Base-by-base conservation (phyloP, 1,140 invertebrate species). In the Cephus cinctus region DNA sequence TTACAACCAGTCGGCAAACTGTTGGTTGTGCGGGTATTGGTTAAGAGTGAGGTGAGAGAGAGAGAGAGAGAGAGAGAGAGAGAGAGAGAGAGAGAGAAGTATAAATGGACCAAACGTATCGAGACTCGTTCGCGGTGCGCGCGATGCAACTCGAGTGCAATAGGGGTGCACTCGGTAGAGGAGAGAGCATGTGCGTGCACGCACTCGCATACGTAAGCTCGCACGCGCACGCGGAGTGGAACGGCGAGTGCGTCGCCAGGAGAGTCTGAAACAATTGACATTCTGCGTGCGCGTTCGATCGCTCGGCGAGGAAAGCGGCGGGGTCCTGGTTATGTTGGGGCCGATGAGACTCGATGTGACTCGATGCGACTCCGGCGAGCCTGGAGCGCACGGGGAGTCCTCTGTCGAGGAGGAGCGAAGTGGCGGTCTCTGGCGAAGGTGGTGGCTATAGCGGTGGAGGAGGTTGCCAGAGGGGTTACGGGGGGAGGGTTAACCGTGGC, bases 211-310 rank as follows among this genome's bases (percentile, higher is more conserved):
- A 15, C 34, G 19, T 36, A 18, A 18, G 38, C 45, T 43, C 32
- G 39, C 46, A 43, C 44, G 41, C 40, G 45, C 19, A n/a, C 42
- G 52, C 18, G n/a, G 25, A 41, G 27, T 25, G 15, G 16, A 21
- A 20, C 21, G 47, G 49, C 18, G 44, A 49, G 45, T 43, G 43
- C 30, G 42, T 11, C 19, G 20, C 19, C 15, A 15, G 16, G 25
- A 40, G 12, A 36, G 25, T 21, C 47, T 30, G 54, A 57, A 52
- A 65, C 58, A 67, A 68, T 70, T 67, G 64, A 57, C 55, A 70
- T 70, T 70, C 65, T 56, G 52, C 51, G 31, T 51, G 62, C 57
- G 49, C 54, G 51, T 55, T 40, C 56, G 61, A 67, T 63, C 54
- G 56, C 27, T 43, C 20, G 34, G 47, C 46, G 47, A 12, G 39